Evolutionary conservation across 92 coral and sea anemone genomes (phyloP), one percentile per base, ranked within the genome.

Genomic region (Phenganax marumi): DNA sequence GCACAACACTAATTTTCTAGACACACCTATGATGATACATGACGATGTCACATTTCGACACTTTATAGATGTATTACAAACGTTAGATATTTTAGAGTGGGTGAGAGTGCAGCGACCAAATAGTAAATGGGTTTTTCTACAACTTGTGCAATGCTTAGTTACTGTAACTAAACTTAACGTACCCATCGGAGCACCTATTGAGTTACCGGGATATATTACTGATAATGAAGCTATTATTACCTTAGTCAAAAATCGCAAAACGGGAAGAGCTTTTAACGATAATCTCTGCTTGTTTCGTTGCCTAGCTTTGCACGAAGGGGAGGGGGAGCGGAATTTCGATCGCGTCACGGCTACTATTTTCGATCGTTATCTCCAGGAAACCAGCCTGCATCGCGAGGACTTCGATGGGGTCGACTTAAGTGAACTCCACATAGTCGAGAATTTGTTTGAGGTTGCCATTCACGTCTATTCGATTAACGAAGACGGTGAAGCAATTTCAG

Each of bases 321-420:
- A 7, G 66, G 66, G 66, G 3, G 66, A 60, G 26, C 17, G 68
- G 39, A 16, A 23, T 23, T 62, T 62, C 4, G 66, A 60, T 1
- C 66, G 66, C 3, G 24, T 33, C 9, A 21, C 66, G 11, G 16
- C 7, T n/a, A 1, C 66, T 21, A n/a, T n/a, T 3, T 60, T 3
- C 11, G 66, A 60, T n/a, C 5, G 24, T n/a, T 60, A 60, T 60
- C 66, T 60, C 66, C 21, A 18, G 17, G 6, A 54, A 48, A 79
- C 84, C 84, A 79, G 23, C 47, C n/a, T 26, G 33, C 21, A 11
- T 68, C 74, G 74, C 50, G 74, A 68, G 50, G 50, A 48, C 16
- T 68, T 68, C 22, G n/a, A n/a, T 39, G 74, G 74, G 50, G 74
- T 68, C 24, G 74, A 68, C n/a, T 26, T 68, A 39, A n/a, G 21